Evolutionary conservation across 2,113 vertebrate species (phyloP), one percentile per base, ranked within the genome.

Genomic region (Malurus melanocephalus): DNA sequence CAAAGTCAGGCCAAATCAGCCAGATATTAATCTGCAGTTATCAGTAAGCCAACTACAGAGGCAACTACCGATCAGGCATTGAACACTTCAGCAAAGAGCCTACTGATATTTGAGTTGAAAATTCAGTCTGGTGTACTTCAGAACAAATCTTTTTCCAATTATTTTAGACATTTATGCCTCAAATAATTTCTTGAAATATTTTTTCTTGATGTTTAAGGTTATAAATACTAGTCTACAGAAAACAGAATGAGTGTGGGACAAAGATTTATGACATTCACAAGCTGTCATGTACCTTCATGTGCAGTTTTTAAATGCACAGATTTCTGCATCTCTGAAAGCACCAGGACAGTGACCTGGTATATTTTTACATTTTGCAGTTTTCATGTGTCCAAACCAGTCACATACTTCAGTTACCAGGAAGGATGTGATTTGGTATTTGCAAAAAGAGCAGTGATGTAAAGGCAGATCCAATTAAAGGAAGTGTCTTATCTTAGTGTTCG

Each of bases 131-230:
- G 23, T 69, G 42, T 52, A 79, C 40, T 83, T 91, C 2, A 61
- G 48, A 57, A 49, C 35, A 78, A 92, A 93, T 76, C n/a, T 38
- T 30, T 81, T 61, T 64, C n/a, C 14, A 68, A 62, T 51, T 88
- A 51, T 52, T 89, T 77, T 68, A 85, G 83, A 88, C 8, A 32
- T 69, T 79, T 87, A 24, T 49, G 65, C 43, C 67, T 81, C 79
- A 90, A 88, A 75, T 80, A 6, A 79, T 95, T 93, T 93, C 43
- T 67, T 85, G 46, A 90, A 87, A 28, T 53, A 1, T 49, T 92
- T 85, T 92, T 83, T 28, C 33, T 82, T 73, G 3, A 13, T 84
- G 85, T 92, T 95, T 93, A 71, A 43, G 38, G 80, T 82, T 73
- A 62, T 28, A 80, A 55, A 84, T 32, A 69, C 5, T 13, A 66